Evolutionary conservation across 2,888 invertebrate genomes (phyloP).

Genomic region (Hoplodrina blanda): DNA sequence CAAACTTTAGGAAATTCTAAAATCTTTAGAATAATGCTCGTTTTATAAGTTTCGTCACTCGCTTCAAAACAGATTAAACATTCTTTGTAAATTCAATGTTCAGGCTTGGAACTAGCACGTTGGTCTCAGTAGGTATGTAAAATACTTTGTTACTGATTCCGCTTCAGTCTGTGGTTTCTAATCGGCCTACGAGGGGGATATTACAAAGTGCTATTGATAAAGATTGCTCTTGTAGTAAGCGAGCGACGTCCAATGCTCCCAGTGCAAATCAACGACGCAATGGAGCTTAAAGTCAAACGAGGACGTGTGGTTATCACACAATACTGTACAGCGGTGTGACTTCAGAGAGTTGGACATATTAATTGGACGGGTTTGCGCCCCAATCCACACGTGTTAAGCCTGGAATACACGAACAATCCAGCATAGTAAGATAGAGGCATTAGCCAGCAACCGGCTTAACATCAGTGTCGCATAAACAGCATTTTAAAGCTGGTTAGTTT

Average conservation of each 20-base stretch:
- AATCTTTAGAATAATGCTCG: constrained; percentile 61
- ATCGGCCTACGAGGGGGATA: constrained; percentile 19
- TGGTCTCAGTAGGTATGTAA: constrained; percentile 22
- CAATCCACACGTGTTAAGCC: constrained; percentile 34
- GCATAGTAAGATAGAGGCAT: constrained; percentile 28
- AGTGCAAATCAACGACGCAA: constrained; percentile 39
- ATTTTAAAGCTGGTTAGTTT: constrained; percentile 29
- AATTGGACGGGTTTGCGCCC: constrained; percentile 40
- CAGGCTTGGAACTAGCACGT: constrained; percentile 30
- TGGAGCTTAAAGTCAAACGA: constrained; percentile 42
- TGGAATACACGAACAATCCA: constrained; percentile 15
- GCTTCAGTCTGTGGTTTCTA: constrained; percentile 24
- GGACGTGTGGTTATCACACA: constrained; percentile 39
- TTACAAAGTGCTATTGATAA: constrained; percentile 31
- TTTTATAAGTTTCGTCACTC: constrained; percentile 62
- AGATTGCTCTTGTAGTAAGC: constrained; percentile 37
- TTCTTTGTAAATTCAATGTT: constrained; percentile 59
- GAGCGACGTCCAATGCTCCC: constrained; percentile 5
- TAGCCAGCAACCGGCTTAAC: constrained; percentile 15
- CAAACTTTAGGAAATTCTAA: constrained; percentile 59
- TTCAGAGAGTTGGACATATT: constrained; percentile 48
- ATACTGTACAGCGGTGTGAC: constrained; percentile 24
- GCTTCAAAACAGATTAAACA: constrained; percentile 61
- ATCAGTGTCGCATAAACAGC: constrained; percentile 29
- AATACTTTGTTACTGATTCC: constrained; percentile 8